Evolutionary conservation across 2,888 invertebrate genomes (phyloP).

Genomic region (Antitype chi): DNA sequence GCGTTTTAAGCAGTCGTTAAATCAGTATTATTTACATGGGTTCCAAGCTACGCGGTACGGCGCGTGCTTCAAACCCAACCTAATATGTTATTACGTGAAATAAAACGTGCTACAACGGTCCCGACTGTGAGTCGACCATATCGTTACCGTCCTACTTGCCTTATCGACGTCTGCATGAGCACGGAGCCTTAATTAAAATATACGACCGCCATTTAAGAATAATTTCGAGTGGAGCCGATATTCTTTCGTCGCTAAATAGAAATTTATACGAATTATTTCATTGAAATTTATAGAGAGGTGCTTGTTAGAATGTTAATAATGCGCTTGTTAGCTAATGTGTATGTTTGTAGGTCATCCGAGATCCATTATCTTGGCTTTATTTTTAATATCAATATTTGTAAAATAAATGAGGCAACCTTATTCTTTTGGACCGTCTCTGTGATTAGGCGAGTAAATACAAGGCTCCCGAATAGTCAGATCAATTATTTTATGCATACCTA

Average conservation of each 20-base stretch:
- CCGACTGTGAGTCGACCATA: conserved; percentile 71
- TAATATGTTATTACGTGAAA: conserved; percentile 89
- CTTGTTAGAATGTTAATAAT: conserved; percentile 47
- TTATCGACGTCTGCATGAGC: conserved; percentile 85
- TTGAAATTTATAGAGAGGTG: conserved; percentile 73
- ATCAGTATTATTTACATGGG: conserved; percentile 85
- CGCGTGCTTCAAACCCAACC: conserved; percentile 77
- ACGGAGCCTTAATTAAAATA: conserved; percentile 87
- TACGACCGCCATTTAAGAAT: conserved; percentile 85
- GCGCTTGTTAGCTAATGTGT: conserved; percentile 21
- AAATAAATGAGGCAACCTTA: neutral
- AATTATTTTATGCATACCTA: neutral
- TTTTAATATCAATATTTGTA: neutral
- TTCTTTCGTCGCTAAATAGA: conserved; percentile 77
- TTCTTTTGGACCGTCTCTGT: neutral
- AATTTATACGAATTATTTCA: conserved; percentile 78
- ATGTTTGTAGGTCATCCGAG: neutral
- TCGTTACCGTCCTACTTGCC: conserved; percentile 77
- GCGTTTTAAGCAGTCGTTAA: conserved; percentile 79
- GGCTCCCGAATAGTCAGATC: neutral
- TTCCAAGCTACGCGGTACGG: conserved; percentile 76
- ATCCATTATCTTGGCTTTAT: neutral
- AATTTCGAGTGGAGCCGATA: conserved; percentile 78
- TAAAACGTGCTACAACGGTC: conserved; percentile 81
- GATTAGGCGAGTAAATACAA: neutral